Conservation (phyloP, 2,797 vertebrate genomes). For the Pangasius djambal region DNA sequence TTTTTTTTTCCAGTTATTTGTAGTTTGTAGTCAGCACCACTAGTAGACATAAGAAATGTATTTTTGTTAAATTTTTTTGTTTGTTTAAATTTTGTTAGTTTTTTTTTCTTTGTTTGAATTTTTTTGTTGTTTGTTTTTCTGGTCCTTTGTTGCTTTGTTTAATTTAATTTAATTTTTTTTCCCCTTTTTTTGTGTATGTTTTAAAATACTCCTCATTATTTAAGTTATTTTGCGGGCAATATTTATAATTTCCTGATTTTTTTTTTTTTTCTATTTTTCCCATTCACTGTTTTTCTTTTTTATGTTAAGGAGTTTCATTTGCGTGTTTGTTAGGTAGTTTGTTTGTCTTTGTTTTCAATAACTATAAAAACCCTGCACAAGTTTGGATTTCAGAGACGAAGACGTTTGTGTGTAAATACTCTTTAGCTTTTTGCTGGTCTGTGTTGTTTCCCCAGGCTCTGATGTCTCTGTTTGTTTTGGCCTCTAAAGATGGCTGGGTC, state of each 20-base stretch:
- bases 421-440: conserved; percentile 14
- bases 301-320: background rate
- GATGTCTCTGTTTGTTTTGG: conserved; percentile 96
- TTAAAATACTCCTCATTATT: background rate
- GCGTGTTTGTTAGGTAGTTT: no score
- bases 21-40: background rate
- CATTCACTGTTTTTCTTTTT: background rate
- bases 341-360: background rate
- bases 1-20: background rate
- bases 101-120: background rate
- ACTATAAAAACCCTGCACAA: background rate
- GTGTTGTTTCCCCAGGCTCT: conserved; percentile 78
- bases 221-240: background rate
- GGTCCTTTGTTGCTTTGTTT: background rate
- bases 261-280: background rate
- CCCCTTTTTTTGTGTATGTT: background rate
- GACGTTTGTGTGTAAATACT: conserved; percentile 1
- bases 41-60: background rate
- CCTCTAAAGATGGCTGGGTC: conserved; percentile 98
- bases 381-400: background rate
- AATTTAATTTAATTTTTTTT: background rate
- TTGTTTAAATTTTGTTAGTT: background rate
- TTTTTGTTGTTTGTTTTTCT: background rate
- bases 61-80: background rate
- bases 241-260: background rate